These are phyloP conservation scores for Pyrgus malvae DNA, from an alignment of 2,888 invertebrate species.

Conservation along the genomic window DNA sequence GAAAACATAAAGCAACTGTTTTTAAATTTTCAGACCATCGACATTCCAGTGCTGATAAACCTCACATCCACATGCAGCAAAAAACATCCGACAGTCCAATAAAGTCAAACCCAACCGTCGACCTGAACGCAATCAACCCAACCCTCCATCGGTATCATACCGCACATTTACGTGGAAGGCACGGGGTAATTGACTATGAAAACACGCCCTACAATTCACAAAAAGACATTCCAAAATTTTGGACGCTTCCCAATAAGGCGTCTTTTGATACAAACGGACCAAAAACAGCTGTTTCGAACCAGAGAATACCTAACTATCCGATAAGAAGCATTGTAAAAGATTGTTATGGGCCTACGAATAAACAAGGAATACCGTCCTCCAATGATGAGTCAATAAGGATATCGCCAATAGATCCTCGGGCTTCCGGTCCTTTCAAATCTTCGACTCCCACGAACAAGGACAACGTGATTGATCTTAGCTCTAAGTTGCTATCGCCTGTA, in stretches of 20 bases:
- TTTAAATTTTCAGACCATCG: slow-evolving; percentile 80
- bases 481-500: slow-evolving; percentile 83
- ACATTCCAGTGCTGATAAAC: slow-evolving; percentile 84
- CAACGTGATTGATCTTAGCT: slow-evolving; percentile 73
- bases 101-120: slow-evolving; percentile 41
- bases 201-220: slow-evolving; percentile 43
- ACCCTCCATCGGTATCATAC: slow-evolving; percentile 57
- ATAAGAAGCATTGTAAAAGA: slow-evolving; percentile 42
- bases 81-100: slow-evolving; percentile 30
- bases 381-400: slow-evolving; percentile 77
- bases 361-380: slow-evolving; percentile 32
- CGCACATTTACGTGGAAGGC: slow-evolving; percentile 62
- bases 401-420: slow-evolving; percentile 86
- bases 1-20: background rate
- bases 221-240: slow-evolving; percentile 75
- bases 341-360: slow-evolving; percentile 31
- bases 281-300: slow-evolving; percentile 36
- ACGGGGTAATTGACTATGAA: slow-evolving; percentile 59
- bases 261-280: slow-evolving; percentile 44
- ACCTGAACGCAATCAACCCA: slow-evolving; percentile 57
- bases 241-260: slow-evolving; percentile 80
- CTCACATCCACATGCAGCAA: slow-evolving; percentile 55
- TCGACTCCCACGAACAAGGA: slow-evolving; percentile 85
- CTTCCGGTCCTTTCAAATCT: slow-evolving; percentile 83
- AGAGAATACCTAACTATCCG: slow-evolving; percentile 46